Percentiles rank a stretch among this genome's conserved stretches.
These are phyloP conservation scores for Protonibea diacanthus DNA, from an alignment of 2,797 vertebrate genomes.

Conservation along the genomic window DNA sequence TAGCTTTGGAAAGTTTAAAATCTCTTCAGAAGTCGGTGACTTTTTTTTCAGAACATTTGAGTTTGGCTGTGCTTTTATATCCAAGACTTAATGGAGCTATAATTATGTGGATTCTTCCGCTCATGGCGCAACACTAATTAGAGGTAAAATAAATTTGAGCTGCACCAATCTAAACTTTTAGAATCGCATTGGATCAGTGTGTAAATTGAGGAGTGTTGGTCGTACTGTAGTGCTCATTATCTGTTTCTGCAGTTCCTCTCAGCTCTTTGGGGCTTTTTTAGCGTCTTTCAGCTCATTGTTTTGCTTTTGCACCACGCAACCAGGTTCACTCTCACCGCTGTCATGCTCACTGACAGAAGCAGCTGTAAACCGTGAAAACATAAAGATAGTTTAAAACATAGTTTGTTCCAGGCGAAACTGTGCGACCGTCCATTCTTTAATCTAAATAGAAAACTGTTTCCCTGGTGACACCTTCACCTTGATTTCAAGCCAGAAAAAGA, in stretches of 20 bases:
- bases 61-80: background rate
- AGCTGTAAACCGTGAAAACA: background rate
- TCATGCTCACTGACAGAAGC: background rate
- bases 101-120: background rate
- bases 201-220: background rate
- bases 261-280: background rate
- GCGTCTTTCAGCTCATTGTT: constrained; percentile 13
- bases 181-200: background rate
- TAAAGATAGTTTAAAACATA: background rate
- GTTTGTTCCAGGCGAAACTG: background rate
- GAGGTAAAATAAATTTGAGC: background rate
- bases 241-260: background rate
- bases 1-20: background rate
- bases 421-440: background rate
- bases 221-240: background rate
- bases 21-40: background rate
- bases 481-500: constrained; percentile 23
- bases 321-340: background rate
- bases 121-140: background rate
- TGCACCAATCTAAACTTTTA: background rate
- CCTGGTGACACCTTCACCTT: background rate
- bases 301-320: background rate
- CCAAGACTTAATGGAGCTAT: background rate
- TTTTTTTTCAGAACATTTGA: background rate
- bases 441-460: background rate